Evolutionary conservation across 2,797 vertebrate genomes (phyloP).

Genomic region (Sebastes flavidus): DNA sequence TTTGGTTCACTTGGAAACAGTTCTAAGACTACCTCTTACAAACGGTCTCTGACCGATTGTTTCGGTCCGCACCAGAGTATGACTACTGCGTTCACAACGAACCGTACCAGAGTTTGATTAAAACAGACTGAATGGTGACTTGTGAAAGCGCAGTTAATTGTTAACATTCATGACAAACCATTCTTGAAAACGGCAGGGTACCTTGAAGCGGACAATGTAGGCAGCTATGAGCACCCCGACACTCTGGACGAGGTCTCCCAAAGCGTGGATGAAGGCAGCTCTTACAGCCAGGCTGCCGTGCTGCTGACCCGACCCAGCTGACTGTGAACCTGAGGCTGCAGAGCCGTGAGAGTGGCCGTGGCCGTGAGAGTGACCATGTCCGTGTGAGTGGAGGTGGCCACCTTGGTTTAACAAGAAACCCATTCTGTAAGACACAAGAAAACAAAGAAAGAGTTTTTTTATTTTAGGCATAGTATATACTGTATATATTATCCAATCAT

Average conservation of each 20-base stretch:
- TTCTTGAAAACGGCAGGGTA: slow-evolving; percentile 39
- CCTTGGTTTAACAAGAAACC: slow-evolving; percentile 95
- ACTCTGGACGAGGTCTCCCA: slow-evolving; percentile 96
- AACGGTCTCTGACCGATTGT: rapidly evolving
- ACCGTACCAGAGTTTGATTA: too few species aligned
- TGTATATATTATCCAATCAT: neutral
- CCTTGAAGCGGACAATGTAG: slow-evolving; percentile 97
- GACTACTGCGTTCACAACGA: too few species aligned
- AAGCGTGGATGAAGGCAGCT: slow-evolving; percentile 95
- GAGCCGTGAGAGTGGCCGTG: slow-evolving; percentile 86
- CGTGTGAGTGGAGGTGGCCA: slow-evolving; percentile 90
- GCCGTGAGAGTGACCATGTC: slow-evolving; percentile 87
- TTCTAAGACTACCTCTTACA: too few species aligned
- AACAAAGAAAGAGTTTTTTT: neutral
- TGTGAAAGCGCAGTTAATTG: neutral
- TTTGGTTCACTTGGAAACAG: too few species aligned
- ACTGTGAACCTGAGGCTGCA: slow-evolving; percentile 26
- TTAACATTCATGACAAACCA: neutral
- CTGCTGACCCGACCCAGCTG: slow-evolving; percentile 42
- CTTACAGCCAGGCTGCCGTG: slow-evolving; percentile 91
- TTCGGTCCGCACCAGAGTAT: too few species aligned
- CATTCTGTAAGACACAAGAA: slow-evolving; percentile 86
- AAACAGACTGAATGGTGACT: too few species aligned
- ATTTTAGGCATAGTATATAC: neutral
- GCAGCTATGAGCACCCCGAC: slow-evolving; percentile 95